phyloP scores from a whole-genome alignment of 2,888 invertebrate species.

The Pediacus dermestoides region DNA sequence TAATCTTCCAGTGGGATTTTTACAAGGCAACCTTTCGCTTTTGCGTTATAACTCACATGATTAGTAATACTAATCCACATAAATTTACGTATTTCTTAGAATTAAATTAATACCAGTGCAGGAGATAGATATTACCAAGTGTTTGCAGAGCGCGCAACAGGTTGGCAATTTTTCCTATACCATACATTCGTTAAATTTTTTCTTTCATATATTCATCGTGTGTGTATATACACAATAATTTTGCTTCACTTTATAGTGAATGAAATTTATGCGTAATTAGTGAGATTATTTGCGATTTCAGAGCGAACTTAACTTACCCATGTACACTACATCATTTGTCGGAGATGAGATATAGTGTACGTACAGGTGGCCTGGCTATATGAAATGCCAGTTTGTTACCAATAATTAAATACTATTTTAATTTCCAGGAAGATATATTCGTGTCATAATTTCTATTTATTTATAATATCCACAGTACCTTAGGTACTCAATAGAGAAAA shows the following conservation, averaged over 20 bases:
- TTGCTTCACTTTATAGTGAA: constrained; percentile 16
- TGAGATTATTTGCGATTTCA: constrained; percentile 20
- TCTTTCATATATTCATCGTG: neutral
- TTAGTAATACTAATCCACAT: too few species aligned
- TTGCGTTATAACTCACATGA: too few species aligned
- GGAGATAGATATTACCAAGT: too few species aligned
- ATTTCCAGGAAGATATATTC: constrained; percentile 6
- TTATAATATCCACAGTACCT: too few species aligned
- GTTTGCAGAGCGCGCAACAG: too few species aligned
- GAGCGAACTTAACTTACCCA: constrained; percentile 16
- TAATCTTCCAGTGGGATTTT: too few species aligned
- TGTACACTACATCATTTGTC: constrained; percentile 19
- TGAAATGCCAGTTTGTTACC: constrained; percentile 14
- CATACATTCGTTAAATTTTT: neutral
- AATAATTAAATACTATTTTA: constrained; percentile 16
- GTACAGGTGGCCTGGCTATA: constrained; percentile 18
- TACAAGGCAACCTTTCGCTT: too few species aligned
- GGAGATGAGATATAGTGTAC: constrained; percentile 16
- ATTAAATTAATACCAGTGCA: too few species aligned
- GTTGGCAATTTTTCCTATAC: constrained; percentile 3
- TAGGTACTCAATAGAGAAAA: too few species aligned
- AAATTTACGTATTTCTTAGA: too few species aligned
- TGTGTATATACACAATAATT: constrained; percentile 5
- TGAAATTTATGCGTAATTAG: constrained; percentile 24
- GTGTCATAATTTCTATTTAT: too few species aligned